A percentile compares a stretch with the other conserved stretches of the same genome.
phyloP scores from a whole-genome alignment of 2,113 vertebrate genomes.

The Acanthochromis polyacanthus region DNA sequence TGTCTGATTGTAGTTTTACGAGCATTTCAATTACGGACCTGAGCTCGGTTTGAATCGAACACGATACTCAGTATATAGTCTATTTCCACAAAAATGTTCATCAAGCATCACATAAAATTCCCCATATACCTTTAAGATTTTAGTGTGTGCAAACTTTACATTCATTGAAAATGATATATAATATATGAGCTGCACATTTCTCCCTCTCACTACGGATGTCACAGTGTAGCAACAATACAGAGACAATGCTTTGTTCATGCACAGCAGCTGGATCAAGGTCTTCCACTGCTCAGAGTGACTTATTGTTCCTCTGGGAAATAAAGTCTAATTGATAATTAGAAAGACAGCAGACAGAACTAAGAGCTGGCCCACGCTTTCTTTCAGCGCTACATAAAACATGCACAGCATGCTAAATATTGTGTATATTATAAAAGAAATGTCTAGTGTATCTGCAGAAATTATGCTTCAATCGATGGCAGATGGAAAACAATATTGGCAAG shows the following conservation, averaged over 20 bases:
- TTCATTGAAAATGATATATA: constrained; percentile 2
- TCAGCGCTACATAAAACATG: constrained; percentile 56
- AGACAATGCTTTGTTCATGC: constrained; percentile 38
- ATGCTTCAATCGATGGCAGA: constrained; percentile 61
- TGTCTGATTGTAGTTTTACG: constrained; percentile 42
- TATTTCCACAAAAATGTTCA: neutral
- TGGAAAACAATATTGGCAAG: constrained; percentile 72
- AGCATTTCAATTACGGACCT: constrained; percentile 14
- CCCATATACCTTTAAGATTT: neutral
- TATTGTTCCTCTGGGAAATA: constrained; percentile 75
- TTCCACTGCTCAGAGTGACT: constrained; percentile 59
- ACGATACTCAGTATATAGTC: neutral
- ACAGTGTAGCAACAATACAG: constrained; percentile 26
- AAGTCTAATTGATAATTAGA: constrained; percentile 80
- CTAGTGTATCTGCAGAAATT: constrained; percentile 49
- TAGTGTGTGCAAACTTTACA: neutral
- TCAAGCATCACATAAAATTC: neutral
- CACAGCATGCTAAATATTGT: constrained; percentile 69
- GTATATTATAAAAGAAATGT: constrained; percentile 62
- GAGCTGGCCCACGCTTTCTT: constrained; percentile 57
- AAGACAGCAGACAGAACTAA: constrained; percentile 59
- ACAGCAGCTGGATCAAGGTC: constrained; percentile 56
- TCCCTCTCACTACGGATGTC: constrained; percentile 4
- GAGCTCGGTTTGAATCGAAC: neutral
- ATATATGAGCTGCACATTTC: constrained; percentile 8